Evolutionary conservation across 2,888 invertebrate genomes (phyloP), one percentile per base, ranked within the genome.

Genomic region (Ypsolopha scabrella): DNA sequence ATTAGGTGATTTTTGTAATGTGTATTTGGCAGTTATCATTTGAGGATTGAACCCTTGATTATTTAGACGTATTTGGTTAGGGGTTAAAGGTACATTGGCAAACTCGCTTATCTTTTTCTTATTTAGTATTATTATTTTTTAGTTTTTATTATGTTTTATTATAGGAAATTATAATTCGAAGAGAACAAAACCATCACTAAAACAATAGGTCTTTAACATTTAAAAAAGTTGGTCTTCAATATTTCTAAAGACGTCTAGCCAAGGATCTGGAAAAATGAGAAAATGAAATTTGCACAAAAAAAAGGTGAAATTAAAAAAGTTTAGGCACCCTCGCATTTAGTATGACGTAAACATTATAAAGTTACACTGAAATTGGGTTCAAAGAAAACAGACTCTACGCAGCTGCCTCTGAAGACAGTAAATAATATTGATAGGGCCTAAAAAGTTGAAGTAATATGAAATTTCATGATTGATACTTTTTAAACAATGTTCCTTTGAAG

Each of bases 261-360:
- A 45, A 34, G 34, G 46, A 46, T 43, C 54, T 46, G 54, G 52
- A 48, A 51, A 58, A 62, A 62, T 60, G 52, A 56, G 58, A 46
- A 33, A 34, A 45, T 3, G 24, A 36, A 38, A 39, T n/a, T 47
- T 48, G 53, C 49, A 24, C 4, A 24, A 50, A 59, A n/a, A 58
- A 48, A 54, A 62, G 54, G 63, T 59, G 52, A 61, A 63, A 67
- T 68, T 61, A 65, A 66, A 64, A 66, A 72, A 67, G 57, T 68
- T 69, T 56, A 33, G 52, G 51, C 54, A 56, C 58, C 54, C 60
- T 55, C 60, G 57, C 61, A 60, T 24, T 24, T 3, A 24, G 24
- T 24, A 24, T 24, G 24, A 24, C 24, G 24, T 24, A 24, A 24
- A 24, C 24, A 24, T 24, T 24, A 4, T 24, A 24, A n/a, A 24